A percentile compares a stretch with the other conserved stretches of the same genome.
These are phyloP conservation scores for Myotis planiceps DNA, from an alignment of 2,797 vertebrate genomes.

Conservation along the genomic window DNA sequence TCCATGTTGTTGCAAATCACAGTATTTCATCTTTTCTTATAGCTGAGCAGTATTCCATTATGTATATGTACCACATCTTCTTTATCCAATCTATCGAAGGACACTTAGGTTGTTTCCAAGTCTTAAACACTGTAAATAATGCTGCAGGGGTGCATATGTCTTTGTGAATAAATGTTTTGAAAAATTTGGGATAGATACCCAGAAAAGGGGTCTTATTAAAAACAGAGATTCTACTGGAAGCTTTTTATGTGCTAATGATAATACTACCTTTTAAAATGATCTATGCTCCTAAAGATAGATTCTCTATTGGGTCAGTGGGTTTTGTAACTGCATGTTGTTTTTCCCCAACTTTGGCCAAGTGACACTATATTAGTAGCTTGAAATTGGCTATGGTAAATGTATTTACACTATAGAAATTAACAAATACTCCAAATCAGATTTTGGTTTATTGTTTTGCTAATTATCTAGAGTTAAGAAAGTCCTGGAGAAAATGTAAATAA, in stretches of 20 bases:
- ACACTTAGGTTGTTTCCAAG: neutral
- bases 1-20: neutral
- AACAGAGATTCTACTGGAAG: neutral
- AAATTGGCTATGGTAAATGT: neutral
- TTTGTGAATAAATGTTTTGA: neutral
- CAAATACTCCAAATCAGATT: neutral
- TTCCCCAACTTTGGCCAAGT: neutral
- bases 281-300: neutral
- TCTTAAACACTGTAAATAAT: neutral
- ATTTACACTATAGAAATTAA: neutral
- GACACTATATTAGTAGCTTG: neutral
- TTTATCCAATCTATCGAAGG: neutral
- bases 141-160: neutral
- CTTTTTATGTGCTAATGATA: neutral
- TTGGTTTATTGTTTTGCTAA: neutral
- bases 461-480: neutral
- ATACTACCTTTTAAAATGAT: neutral
- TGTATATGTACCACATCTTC: neutral
- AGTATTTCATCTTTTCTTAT: neutral
- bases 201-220: neutral
- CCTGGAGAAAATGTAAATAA: neutral
- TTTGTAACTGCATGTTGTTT: neutral
- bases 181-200: neutral
- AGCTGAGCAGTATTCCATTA: neutral
- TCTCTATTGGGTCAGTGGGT: neutral